Evolutionary conservation across 2,888 invertebrate genomes (phyloP).

Genomic region (Timema podura): DNA sequence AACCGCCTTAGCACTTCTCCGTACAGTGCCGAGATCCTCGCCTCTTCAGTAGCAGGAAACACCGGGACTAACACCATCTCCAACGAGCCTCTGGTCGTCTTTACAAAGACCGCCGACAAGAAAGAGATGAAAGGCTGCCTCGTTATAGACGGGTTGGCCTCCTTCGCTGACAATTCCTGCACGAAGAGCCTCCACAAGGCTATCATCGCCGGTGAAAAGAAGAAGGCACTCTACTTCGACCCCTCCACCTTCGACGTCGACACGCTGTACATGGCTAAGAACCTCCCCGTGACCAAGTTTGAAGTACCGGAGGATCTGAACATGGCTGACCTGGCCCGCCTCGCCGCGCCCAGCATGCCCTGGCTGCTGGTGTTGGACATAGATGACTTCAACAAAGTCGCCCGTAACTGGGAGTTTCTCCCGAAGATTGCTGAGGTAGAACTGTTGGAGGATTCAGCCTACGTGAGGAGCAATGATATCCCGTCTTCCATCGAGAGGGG

Average conservation of each 20-base stretch:
- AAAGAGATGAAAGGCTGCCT: background rate
- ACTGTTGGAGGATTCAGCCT: too few relatives aligned
- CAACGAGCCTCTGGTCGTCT: background rate
- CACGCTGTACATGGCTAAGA: background rate
- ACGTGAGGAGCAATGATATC: too few relatives aligned
- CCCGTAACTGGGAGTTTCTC: background rate
- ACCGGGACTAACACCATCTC: background rate
- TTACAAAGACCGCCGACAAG: background rate
- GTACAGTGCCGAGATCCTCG: too few relatives aligned
- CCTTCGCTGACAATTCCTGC: conserved; percentile 1
- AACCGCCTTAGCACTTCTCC: too few relatives aligned
- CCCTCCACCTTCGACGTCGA: background rate
- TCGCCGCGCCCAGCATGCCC: conserved; percentile 6
- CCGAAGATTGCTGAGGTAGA: too few relatives aligned
- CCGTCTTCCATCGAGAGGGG: too few relatives aligned
- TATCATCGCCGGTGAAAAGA: background rate
- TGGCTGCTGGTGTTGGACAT: background rate
- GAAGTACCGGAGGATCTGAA: background rate
- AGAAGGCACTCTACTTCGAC: background rate
- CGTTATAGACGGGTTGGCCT: background rate
- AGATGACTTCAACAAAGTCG: background rate
- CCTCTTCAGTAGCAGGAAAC: too few relatives aligned
- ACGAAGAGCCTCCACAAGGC: conserved; percentile 7
- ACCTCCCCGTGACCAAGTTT: background rate
- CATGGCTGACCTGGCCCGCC: background rate